phyloP scores from a whole-genome alignment of 2,888 invertebrate species.

The Herminia tarsipennalis region DNA sequence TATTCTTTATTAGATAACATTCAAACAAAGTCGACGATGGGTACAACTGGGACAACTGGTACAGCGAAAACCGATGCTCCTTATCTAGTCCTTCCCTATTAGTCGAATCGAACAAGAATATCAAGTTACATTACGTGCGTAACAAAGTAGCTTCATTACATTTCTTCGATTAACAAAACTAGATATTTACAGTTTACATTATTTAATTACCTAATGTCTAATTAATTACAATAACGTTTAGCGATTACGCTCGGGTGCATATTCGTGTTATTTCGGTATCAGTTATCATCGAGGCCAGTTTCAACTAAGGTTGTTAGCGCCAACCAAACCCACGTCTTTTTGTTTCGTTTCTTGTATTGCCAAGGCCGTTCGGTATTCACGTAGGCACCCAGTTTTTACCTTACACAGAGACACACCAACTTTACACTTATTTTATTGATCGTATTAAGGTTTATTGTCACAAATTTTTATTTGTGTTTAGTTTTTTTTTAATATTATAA shows the following conservation, averaged over 20 bases:
- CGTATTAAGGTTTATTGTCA: neutral
- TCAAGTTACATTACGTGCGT: neutral
- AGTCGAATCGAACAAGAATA: neutral
- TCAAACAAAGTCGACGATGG: too few relatives aligned
- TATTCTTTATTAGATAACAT: too few relatives aligned
- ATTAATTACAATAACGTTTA: constrained; percentile 9
- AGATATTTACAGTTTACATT: constrained; percentile 1
- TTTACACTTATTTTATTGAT: constrained; percentile 11
- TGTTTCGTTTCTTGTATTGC: constrained; percentile 28
- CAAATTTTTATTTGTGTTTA: neutral
- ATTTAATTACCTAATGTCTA: constrained; percentile 6
- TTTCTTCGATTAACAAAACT: constrained; percentile 2
- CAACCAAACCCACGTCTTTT: constrained; percentile 15
- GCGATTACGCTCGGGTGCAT: constrained; percentile 8
- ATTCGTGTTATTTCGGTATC: constrained; percentile 7
- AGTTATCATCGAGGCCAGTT: constrained; percentile 15
- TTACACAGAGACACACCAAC: constrained; percentile 19
- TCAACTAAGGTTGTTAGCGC: constrained; percentile 8
- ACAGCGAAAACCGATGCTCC: too few relatives aligned
- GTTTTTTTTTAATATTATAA: neutral
- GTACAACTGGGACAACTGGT: too few relatives aligned
- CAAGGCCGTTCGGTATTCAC: constrained; percentile 30
- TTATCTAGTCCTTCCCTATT: too few relatives aligned
- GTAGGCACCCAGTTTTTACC: constrained; percentile 38
- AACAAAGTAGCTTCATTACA: neutral